Percentiles rank a stretch among this genome's conserved stretches.
These are phyloP conservation scores for Falco peregrinus DNA, from an alignment of 2,797 vertebrate genomes.

Conservation along the genomic window DNA sequence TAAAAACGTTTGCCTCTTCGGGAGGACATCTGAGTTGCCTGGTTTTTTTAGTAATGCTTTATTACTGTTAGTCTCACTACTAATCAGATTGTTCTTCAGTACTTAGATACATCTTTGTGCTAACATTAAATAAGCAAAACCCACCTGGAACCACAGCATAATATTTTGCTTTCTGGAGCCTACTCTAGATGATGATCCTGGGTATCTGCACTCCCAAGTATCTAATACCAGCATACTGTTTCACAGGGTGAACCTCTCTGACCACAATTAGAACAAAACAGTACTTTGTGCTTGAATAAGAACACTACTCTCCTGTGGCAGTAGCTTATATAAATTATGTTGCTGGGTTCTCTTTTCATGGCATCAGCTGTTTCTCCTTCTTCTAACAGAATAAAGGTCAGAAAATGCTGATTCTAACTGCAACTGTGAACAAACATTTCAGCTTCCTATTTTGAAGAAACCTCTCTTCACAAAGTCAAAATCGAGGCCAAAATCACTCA, in stretches of 20 bases:
- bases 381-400: background rate
- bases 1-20: background rate
- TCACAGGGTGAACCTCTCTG: background rate
- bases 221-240: background rate
- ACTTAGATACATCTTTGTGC: background rate
- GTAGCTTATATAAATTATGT: background rate
- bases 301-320: background rate
- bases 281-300: background rate
- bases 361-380: background rate
- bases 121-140: background rate
- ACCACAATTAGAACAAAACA: background rate
- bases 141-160: background rate
- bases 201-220: background rate
- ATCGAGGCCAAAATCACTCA: background rate
- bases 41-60: background rate
- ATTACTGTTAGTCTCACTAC: background rate
- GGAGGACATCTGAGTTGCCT: background rate
- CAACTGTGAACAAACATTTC: background rate
- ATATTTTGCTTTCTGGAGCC: background rate
- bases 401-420: background rate
- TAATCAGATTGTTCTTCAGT: background rate
- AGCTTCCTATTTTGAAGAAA: background rate
- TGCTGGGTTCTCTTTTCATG: background rate
- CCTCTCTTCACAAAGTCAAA: background rate
- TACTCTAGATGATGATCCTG: background rate